Conservation (phyloP, 2,797 vertebrate genomes). For the Clarias laeviceps region DNA sequence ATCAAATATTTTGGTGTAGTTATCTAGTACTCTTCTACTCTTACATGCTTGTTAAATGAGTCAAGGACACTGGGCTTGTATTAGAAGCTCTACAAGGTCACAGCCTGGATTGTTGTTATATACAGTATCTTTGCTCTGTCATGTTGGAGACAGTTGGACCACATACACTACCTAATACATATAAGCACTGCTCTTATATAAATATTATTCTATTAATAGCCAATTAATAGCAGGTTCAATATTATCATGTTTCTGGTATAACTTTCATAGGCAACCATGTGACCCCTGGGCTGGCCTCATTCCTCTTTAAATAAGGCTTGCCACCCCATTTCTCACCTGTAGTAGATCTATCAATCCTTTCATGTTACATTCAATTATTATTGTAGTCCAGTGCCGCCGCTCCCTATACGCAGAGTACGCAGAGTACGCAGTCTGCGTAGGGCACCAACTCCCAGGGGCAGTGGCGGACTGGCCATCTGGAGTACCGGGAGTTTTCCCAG, state of each 20-base stretch:
- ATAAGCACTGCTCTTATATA: neutral
- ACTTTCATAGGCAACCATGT: neutral
- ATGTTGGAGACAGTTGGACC: neutral
- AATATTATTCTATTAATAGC: neutral
- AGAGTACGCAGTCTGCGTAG: too few species aligned
- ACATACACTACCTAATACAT: neutral
- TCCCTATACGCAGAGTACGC: too few species aligned
- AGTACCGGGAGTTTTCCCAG: too few species aligned
- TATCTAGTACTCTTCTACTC: neutral
- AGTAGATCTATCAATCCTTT: neutral
- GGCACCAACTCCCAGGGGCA: too few species aligned
- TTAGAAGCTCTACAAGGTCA: neutral
- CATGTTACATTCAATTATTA: neutral
- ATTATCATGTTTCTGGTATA: neutral
- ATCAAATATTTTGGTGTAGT: neutral
- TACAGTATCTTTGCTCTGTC: neutral
- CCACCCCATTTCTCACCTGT: neutral
- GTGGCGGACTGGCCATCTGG: too few species aligned
- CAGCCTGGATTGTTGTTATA: neutral
- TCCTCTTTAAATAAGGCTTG: neutral
- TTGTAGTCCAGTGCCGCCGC: too few species aligned
- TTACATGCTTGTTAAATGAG: neutral
- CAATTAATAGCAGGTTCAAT: neutral
- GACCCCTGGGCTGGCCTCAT: neutral
- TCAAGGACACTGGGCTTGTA: neutral